phyloP scores from a whole-genome alignment of 2,113 vertebrate species.

The Tachuris rubrigastra region DNA sequence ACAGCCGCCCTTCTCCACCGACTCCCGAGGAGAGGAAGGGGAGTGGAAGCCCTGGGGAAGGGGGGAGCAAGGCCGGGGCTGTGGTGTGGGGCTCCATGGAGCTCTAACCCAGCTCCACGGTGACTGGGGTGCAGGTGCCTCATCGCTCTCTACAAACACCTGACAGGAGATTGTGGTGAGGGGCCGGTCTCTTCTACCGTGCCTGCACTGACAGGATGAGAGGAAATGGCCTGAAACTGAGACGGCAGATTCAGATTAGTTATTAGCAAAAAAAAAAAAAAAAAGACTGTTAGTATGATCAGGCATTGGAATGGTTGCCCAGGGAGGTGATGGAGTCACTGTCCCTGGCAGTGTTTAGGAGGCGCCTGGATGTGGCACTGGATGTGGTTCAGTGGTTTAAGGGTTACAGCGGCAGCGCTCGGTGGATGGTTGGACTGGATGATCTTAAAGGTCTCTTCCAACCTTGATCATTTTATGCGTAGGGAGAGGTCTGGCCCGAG shows the following conservation, averaged over 20 bases:
- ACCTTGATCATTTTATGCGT: not conserved
- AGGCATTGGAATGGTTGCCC: not conserved
- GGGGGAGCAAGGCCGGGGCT: too few relatives aligned
- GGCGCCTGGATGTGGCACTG: not conserved
- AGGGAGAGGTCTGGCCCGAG: not conserved
- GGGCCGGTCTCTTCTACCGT: not conserved
- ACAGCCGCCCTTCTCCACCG: not conserved
- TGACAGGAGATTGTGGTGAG: not conserved
- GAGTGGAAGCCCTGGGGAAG: too few relatives aligned
- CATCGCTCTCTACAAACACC: not conserved
- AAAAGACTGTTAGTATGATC: too few relatives aligned
- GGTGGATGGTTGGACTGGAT: too few relatives aligned
- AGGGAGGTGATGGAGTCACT: not conserved
- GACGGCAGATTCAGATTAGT: not conserved
- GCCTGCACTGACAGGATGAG: not conserved
- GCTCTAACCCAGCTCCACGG: too few relatives aligned
- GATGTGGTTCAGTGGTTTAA: not conserved
- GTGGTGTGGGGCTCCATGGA: rapidly evolving
- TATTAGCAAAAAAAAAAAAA: not conserved
- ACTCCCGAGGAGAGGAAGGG: not conserved
- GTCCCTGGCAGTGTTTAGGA: not conserved
- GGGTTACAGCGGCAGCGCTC: not conserved
- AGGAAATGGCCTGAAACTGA: not conserved
- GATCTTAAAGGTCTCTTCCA: not conserved
- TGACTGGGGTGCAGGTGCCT: too few relatives aligned